Base-by-base conservation (phyloP, 2,888 invertebrate genomes). In the Sphaerophoria taeniata region DNA sequence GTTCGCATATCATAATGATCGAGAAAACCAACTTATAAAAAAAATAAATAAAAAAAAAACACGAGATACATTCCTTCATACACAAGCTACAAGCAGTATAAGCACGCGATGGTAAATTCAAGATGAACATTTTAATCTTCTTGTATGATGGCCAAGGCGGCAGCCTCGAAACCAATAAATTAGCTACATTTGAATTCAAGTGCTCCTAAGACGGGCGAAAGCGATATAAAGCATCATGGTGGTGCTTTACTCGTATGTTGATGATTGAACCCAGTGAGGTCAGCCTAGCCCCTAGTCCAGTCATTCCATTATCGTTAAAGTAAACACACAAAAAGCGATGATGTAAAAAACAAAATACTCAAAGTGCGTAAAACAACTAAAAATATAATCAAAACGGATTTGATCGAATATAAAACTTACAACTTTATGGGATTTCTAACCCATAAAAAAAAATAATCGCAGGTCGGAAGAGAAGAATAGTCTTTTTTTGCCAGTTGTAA, bases 271-370 rank as follows among this genome's bases (percentile, higher is more conserved):
- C 24, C 2, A 1, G 73, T 70, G 65, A 78, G 74, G 78, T 79
- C 79, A 65, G 74, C 70, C 74, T 71, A 74, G 24, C 24, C 24
- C 24, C 24, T 24, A 24, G 24, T 24, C 24, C 24, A 24, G 24
- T 2, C 24, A 24, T 24, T 83, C 78, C 83, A 83, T 83, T 83
- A 83, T 83, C 83, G 83, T 83, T 70, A 83, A 83, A 83, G 70
- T 79, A 83, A 83, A 53, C 53, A 67, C 39, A 31, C 63, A 49
- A n/a, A 36, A 53, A 69, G 47, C 47, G 67, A 43, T 61, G 55
- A 47, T 12, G 12, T 11, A 43, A 43, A 9, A 9, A 43, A 43
- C 43, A 43, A 43, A 9, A 43, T 43, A 56, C 49, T 56, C 3
- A 70, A 67, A 67, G 67, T 73, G 73, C 73, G 67, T 73, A 73